A percentile compares a stretch with the other conserved stretches of the same genome.
phyloP scores from a whole-genome alignment of 2,797 vertebrate species.

The Paedocypris micromegethes region DNA sequence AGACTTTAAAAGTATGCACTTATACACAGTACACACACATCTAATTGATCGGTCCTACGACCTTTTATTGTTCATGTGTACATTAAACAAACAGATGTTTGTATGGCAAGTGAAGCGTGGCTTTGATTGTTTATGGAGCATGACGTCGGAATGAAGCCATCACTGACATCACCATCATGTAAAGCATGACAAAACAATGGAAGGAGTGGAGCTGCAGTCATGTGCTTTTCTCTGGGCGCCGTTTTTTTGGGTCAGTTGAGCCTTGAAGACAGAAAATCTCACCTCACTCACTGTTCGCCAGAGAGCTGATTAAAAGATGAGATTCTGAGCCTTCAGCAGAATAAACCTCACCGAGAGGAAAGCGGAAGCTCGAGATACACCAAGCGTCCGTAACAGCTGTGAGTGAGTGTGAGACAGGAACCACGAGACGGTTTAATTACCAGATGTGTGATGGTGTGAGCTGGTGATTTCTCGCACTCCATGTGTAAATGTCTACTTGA shows the following conservation, averaged over 20 bases:
- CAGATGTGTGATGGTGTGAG: slow-evolving; percentile 32
- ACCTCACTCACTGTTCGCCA: not conserved
- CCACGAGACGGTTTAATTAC: slow-evolving; percentile 25
- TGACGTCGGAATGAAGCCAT: no score
- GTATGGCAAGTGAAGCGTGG: no score
- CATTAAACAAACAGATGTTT: no score
- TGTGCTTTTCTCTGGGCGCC: no score
- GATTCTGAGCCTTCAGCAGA: slow-evolving; percentile 14
- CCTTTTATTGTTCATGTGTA: no score
- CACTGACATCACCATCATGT: no score
- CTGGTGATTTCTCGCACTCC: slow-evolving; percentile 33
- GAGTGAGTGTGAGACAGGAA: slow-evolving; percentile 1
- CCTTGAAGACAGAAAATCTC: slow-evolving; percentile 14
- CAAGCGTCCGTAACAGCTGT: slow-evolving; percentile 19
- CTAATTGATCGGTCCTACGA: no score
- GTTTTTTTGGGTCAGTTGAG: slow-evolving; percentile 19
- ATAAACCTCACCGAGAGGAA: slow-evolving; percentile 1
- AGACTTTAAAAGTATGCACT: no score
- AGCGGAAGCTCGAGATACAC: not conserved
- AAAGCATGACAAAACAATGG: no score
- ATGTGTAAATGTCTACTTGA: slow-evolving; percentile 29
- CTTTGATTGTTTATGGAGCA: no score
- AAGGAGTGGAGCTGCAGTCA: no score
- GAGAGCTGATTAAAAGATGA: slow-evolving; percentile 29
- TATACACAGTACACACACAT: no score